Conservation (phyloP, 2,888 invertebrate species). For the Pyrrhosoma nymphula region DNA sequence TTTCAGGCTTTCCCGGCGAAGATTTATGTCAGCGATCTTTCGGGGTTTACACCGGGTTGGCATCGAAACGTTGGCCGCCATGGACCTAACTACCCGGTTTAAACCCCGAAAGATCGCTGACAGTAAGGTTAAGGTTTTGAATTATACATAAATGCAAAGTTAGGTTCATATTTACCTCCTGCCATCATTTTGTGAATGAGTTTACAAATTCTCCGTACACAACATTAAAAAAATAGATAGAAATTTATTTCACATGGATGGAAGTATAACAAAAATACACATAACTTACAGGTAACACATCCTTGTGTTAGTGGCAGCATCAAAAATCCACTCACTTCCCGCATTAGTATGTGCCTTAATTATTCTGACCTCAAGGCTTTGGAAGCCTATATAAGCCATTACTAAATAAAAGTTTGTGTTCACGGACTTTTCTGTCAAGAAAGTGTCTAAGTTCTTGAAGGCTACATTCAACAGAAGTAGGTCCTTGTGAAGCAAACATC, state of each 20-base stretch:
- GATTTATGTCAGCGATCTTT: too few species aligned
- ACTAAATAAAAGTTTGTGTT: constrained; percentile 91
- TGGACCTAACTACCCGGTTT: too few species aligned
- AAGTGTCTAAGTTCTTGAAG: constrained; percentile 93
- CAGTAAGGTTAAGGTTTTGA: too few species aligned
- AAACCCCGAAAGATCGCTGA: too few species aligned
- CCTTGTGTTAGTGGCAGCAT: neutral
- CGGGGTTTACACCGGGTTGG: too few species aligned
- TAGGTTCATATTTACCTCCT: too few species aligned
- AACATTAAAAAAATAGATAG: neutral
- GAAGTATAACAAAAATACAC: neutral
- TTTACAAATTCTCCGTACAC: neutral
- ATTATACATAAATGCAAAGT: too few species aligned
- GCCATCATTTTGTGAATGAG: too few species aligned
- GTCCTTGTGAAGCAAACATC: constrained; percentile 97
- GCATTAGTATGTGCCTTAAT: neutral
- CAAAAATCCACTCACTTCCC: neutral
- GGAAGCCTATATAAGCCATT: constrained; percentile 94
- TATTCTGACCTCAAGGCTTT: constrained; percentile 79
- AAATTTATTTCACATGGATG: neutral
- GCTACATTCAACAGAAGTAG: constrained; percentile 91
- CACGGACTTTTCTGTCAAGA: constrained; percentile 94
- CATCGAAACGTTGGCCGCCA: too few species aligned
- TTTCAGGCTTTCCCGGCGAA: too few species aligned
- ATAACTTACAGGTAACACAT: neutral